Base-by-base conservation (phyloP, 2,888 invertebrate species). In the Xestia xanthographa region DNA sequence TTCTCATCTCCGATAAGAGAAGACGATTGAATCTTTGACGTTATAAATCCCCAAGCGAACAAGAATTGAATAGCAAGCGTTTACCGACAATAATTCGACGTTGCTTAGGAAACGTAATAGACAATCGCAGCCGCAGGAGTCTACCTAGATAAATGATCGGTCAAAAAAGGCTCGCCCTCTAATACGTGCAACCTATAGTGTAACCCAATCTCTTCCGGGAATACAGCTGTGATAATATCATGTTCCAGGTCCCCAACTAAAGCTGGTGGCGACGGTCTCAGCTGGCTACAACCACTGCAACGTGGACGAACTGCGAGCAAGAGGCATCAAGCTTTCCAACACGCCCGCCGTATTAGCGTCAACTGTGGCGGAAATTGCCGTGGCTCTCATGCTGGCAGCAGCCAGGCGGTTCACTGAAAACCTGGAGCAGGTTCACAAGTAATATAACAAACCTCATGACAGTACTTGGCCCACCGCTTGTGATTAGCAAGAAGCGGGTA, bases 241-340 rank as follows among this genome's bases (percentile, higher is more conserved):
- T 34, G 4, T 78, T 78, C n/a, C 88, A 96, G 98, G 98, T 2
- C 97, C 98, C 0, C 97, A 97, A 73, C 92, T 99, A 72, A 98
- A 98, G 93, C 97, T 98, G 0, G 97, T 99, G 9, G 98, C 98
- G 0, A 98, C 98, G 0, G 98, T 98, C 97, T 99, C 99, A 0
- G 98, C 98, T 0, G 99, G 99, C 34, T 98, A 98, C 92, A 98
- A 99, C 92, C 98, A 98, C 89, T 97, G 99, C 81, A 98, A 99
- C 91, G 91, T 98, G 9, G 95, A 97, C 0, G 98, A 98, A 92
- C 96, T 99, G 45, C 98, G 97, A 91, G 96, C 97, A 62, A 97
- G 98, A 45, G 98, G 98, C 41, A 98, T 99, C 87, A 97, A 97
- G 80, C 95, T 99, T 11, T 98, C 98, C 0, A 98, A 98, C 92